A percentile compares a stretch with the other conserved stretches of the same genome.
Evolutionary conservation across 37 sponge, comb jelly and placozoan species (phyloP).

Genomic region (Amphimedon queenslandica): DNA sequence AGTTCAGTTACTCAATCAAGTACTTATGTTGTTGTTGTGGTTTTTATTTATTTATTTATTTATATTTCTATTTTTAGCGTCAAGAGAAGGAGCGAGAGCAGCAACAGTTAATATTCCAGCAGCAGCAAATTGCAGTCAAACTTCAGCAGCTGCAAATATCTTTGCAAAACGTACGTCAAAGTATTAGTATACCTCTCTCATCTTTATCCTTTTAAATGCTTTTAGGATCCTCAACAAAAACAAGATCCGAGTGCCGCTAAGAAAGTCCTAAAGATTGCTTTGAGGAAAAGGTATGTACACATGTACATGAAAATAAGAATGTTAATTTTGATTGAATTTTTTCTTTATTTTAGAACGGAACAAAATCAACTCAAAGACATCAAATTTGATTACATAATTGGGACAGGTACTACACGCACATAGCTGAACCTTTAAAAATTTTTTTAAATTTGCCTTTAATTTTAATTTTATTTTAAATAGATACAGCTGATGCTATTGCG

Average conservation of each 20-base stretch:
- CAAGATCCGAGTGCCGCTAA: background rate
- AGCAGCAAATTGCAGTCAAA: conserved; percentile 20
- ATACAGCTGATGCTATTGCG: conserved; percentile 58
- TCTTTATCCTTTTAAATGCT: no score
- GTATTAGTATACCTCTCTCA: no score
- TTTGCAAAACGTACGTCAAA: no score
- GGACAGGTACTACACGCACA: conserved; percentile 25
- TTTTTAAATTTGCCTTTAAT: background rate
- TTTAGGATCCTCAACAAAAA: background rate
- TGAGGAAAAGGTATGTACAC: conserved; percentile 72
- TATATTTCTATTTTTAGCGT: conserved; percentile 9
- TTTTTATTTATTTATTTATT: background rate
- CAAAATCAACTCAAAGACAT: conserved; percentile 82
- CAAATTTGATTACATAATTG: conserved; percentile 71
- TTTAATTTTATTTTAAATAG: conserved; percentile 16
- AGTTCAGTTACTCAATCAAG: background rate
- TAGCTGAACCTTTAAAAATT: background rate
- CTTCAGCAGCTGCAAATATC: conserved; percentile 17
- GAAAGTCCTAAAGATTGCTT: conserved; percentile 31
- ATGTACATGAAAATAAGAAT: no score
- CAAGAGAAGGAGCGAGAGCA: conserved; percentile 44
- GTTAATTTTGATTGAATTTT: background rate
- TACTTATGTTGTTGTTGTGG: background rate
- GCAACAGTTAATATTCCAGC: conserved; percentile 39
- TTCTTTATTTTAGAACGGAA: conserved; percentile 41